Evolutionary conservation across 1,140 invertebrate species (phyloP).

Genomic region (Caenorhabditis briggsae): DNA sequence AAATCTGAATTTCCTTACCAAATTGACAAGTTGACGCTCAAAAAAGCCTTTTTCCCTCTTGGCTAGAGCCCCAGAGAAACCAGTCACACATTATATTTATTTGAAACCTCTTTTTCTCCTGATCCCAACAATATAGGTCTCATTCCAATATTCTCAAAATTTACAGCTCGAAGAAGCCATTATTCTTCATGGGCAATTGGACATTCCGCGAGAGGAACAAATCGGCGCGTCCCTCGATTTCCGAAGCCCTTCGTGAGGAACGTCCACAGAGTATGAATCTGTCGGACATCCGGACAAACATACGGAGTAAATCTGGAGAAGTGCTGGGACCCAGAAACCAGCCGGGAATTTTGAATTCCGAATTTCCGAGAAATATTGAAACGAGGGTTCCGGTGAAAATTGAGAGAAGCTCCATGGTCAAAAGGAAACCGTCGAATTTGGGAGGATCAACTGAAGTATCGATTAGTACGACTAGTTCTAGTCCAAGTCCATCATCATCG

Average conservation of each 20-base stretch:
- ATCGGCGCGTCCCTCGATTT: constrained; percentile 28
- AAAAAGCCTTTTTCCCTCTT: too few relatives aligned
- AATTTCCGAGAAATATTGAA: constrained; percentile 47
- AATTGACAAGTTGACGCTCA: too few relatives aligned
- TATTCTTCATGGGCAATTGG: constrained; percentile 62
- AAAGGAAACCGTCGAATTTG: constrained; percentile 27
- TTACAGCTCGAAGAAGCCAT: constrained; percentile 63
- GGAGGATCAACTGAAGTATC: background rate
- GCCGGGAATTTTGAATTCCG: background rate
- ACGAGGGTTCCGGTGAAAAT: constrained; percentile 42
- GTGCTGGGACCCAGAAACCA: background rate
- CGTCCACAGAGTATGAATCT: constrained; percentile 60
- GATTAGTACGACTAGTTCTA: background rate
- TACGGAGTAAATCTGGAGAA: constrained; percentile 41
- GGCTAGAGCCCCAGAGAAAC: too few relatives aligned
- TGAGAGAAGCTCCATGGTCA: constrained; percentile 38
- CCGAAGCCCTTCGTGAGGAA: constrained; percentile 49
- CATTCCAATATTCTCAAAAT: background rate
- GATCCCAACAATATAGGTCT: background rate
- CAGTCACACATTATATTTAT: too few relatives aligned
- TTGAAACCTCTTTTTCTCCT: too few relatives aligned
- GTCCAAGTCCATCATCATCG: constrained; percentile 27
- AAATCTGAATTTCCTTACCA: too few relatives aligned
- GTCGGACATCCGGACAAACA: constrained; percentile 32
- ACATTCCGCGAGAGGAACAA: constrained; percentile 59